phyloP scores from a whole-genome alignment of 2,113 vertebrate species.

The Leucopternis melanops region DNA sequence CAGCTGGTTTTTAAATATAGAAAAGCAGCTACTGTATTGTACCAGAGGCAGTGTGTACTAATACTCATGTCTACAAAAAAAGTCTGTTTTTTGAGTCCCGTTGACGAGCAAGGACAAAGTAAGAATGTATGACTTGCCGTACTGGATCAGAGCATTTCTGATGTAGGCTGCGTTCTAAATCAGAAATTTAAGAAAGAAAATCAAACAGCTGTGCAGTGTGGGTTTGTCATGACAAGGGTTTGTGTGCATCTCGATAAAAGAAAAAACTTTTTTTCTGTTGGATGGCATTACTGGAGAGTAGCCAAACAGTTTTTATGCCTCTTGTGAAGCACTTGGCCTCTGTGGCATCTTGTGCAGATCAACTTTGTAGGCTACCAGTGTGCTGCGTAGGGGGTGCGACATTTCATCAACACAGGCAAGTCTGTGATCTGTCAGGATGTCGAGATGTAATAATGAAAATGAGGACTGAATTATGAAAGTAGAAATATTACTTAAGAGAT shows the following conservation, averaged over 20 bases:
- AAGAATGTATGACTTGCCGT: neutral
- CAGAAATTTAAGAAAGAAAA: neutral
- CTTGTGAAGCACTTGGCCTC: rapidly evolving
- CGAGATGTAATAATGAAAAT: neutral
- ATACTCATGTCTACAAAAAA: neutral
- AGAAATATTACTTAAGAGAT: neutral
- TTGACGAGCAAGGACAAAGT: neutral
- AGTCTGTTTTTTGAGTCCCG: neutral
- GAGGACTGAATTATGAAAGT: neutral
- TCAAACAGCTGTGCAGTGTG: neutral
- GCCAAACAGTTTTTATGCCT: neutral
- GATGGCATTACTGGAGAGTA: neutral
- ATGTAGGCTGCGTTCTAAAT: neutral
- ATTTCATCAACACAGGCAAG: neutral
- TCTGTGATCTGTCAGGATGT: neutral
- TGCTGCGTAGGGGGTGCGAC: rapidly evolving
- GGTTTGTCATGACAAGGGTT: neutral
- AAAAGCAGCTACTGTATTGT: slow-evolving; percentile 44
- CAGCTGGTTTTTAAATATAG: slow-evolving; percentile 9
- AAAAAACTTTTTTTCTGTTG: neutral
- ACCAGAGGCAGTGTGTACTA: neutral
- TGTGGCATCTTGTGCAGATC: neutral
- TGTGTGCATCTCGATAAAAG: neutral
- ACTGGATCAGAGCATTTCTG: neutral
- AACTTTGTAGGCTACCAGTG: neutral